Evolutionary conservation across 1,140 invertebrate species (phyloP), one percentile per base, ranked within the genome.

Genomic region (Pseudomyrmex concolor): DNA sequence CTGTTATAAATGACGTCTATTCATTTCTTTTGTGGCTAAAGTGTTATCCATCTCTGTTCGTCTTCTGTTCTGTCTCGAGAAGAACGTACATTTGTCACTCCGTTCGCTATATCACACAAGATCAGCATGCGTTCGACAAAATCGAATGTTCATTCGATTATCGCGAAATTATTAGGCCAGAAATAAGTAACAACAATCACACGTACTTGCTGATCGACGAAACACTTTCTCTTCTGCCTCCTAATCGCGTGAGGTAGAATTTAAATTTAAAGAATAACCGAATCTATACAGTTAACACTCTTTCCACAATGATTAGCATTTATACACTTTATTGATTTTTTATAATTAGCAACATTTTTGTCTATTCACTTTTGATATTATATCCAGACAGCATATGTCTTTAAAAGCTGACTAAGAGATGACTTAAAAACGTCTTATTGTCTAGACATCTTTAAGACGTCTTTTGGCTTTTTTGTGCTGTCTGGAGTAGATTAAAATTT

Each of bases 191-290:
- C 9, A 54, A 66, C 43, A 66, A 54, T 67, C 55, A 7, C 34
- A 77, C 60, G 48, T 76, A 76, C 62, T 48, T 67, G 73, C 62
- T 77, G 73, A 73, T 19, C 5, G 34, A 66, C 17, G 25, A 66
- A 66, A n/a, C 17, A 19, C 45, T 66, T 76, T 51, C n/a, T 76
- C 60, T 64, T 22, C 12, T 43, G 60, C 48, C 34, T 34, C 10
- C 25, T 76, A 76, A 66, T 76, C 48, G 60, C 22, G 34, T 34
- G 48, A 64, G 48, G 57, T 66, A 22, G 8, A 34, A 63, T 7
- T 15, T 76, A 34, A 76, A 34, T 34, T 34, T 7, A 34, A 34
- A 34, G 34, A 34, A 7, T 34, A 34, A 34, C 5, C 34, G 34
- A 34, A 34, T 7, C 34, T 34, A 7, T 34, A 34, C 34, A 34